Base-by-base conservation (phyloP, 2,113 vertebrate species). In the Urocolius indicus region DNA sequence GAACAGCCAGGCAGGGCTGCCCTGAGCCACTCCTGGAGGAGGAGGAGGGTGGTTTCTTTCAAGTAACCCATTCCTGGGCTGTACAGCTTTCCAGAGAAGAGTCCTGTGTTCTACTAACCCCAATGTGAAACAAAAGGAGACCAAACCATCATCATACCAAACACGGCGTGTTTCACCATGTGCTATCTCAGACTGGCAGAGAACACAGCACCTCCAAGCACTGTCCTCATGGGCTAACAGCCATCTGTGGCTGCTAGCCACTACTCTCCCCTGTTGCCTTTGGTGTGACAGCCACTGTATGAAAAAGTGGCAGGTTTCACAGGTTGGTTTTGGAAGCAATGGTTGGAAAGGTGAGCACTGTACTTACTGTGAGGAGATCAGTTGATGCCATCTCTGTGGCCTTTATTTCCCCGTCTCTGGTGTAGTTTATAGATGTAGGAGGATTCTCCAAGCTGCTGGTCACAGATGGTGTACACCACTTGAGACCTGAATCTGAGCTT, bases 381-480 rank as follows among this genome's bases (percentile, higher is more conserved):
- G 20, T 6, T 7, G 43, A 8, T 29, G 43, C 59, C 55, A 4
- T 3, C 51, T 8, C 71, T 3, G 2, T 5, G 34, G 1, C 2
- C 32, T n/a, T 16, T 14, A 24, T 22, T 29, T 9, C 55, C 21
- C 0, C 0, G 1, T 32, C 16, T 61, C 51, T 8, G 55, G 1
- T 41, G 9, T 1, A 41, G 15, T 7, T 19, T 43, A 19, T 22
- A 76, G 17, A 2, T 19, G 0, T 8, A 55, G 11, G 74, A 41
- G 9, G 3, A 22, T 27, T 72, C 12, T 24, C 46, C 26, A 0
- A 34, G 13, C 5, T n/a, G 30, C 14, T 11, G 24, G 9, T 94
- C 77, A 2, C 52, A 79, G 38, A 98, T 95, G 2, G 93, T 96
- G 52, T 98, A 98, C 18, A 98, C 91, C 2, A n/a, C 75, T 8